Base-by-base conservation (phyloP, 2,888 invertebrate genomes). In the Chymomyza amoena region DNA sequence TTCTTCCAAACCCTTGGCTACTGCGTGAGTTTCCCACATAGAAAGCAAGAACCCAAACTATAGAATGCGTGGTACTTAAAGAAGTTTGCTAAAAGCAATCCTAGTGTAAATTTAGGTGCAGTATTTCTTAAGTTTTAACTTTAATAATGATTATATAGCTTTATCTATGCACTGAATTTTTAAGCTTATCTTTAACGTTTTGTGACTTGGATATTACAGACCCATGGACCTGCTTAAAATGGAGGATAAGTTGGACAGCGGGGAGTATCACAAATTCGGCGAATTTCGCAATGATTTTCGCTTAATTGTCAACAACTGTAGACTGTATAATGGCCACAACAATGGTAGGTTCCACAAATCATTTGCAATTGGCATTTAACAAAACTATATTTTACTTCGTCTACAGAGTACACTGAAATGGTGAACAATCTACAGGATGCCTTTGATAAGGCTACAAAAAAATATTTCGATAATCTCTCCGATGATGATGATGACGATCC, bases 221-320 rank as follows among this genome's bases (percentile, higher is more conserved):
- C 98, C 98, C 0, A 97, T 98, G 97, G 97, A 97, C 91, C 93
- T 98, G 64, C 94, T 94, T 70, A 95, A 95, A 87, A 97, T 98
- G 96, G 97, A 97, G 90, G 96, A 96, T 78, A 95, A 97, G 77
- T 93, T 97, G 6, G 97, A 97, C 88, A 94, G 93, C 80, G 96
- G 96, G 32, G 94, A 95, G 84, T 97, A 98, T 90, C 94, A 94
- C 52, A 95, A 94, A 78, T 95, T 96, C 84, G 93, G 94, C 64
- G 95, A 96, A 92, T 97, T 97, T 90, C 95, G 96, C 89, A 94
- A 95, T 9, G 98, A 98, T 92, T 97, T 98, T 91, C 95, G 96
- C 88, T 93, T 97, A 68, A 98, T 98, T 89, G 96, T 98, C 9
- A 97, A 97, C 87, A 98, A 98, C 91, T 98, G 98, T 91, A 94